Percentiles rank a stretch among this genome's conserved stretches.
phyloP scores from a whole-genome alignment of 2,888 invertebrate species.

The Drosophila recens region DNA sequence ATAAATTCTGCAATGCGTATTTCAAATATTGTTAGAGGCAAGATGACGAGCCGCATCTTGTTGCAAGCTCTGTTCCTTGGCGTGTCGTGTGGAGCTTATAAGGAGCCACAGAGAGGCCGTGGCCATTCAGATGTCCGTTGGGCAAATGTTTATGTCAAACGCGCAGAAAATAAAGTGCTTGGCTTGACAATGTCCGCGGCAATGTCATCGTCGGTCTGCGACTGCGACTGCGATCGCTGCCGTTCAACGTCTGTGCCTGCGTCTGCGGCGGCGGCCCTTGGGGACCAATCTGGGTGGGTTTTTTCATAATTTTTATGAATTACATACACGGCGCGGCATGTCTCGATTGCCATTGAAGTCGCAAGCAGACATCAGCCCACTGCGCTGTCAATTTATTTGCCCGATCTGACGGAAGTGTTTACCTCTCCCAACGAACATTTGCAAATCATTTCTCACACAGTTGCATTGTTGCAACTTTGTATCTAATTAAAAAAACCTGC shows the following conservation, averaged over 20 bases:
- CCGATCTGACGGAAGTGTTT: conserved; percentile 61
- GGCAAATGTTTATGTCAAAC: conserved; percentile 81
- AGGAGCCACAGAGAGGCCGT: conserved; percentile 76
- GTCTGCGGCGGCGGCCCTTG: conserved; percentile 62
- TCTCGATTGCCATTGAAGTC: conserved; percentile 47
- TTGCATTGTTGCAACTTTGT: conserved; percentile 16
- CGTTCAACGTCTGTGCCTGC: conserved; percentile 10
- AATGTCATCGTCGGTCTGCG: conserved; percentile 61
- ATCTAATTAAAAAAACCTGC: conserved; percentile 44
- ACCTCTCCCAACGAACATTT: conserved; percentile 36
- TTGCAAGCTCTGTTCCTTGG: conserved; percentile 59
- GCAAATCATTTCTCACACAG: conserved; percentile 62
- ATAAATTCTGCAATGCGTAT: conserved; percentile 79
- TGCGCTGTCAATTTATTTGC: conserved; percentile 39
- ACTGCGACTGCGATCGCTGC: conserved; percentile 19
- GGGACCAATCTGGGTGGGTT: conserved; percentile 80
- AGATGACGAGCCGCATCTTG: conserved; percentile 45
- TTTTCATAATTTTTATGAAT: conserved; percentile 79
- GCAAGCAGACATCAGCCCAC: conserved; percentile 12
- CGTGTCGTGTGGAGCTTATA: conserved; percentile 74
- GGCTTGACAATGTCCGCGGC: conserved; percentile 78
- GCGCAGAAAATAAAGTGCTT: conserved; percentile 80
- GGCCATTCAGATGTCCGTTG: conserved; percentile 78
- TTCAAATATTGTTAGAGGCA: conserved; percentile 74
- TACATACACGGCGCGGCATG: conserved; percentile 64